Evolutionary conservation across 1,140 invertebrate species (phyloP), one percentile per base, ranked within the genome.

Genomic region (Orchesella cincta): DNA sequence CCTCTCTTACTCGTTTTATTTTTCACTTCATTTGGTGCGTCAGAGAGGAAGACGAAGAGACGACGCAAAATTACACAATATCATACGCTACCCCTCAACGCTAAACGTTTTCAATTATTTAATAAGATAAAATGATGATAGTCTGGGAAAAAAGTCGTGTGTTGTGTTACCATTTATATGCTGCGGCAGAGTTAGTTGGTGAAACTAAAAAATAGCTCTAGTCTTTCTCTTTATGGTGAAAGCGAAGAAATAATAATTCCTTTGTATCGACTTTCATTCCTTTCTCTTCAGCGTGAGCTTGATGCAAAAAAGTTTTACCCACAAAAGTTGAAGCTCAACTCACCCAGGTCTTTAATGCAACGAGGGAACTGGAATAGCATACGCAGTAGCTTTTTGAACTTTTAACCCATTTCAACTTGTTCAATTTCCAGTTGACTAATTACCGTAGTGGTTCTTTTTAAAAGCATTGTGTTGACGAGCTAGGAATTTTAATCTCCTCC

Each of bases 341-440:
- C n/a, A n/a, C n/a, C n/a, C n/a, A n/a, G n/a, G n/a, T n/a, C n/a
- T n/a, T n/a, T n/a, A n/a, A n/a, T n/a, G n/a, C n/a, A n/a, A n/a
- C n/a, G n/a, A n/a, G n/a, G n/a, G n/a, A n/a, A n/a, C n/a, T n/a
- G n/a, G n/a, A n/a, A n/a, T n/a, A n/a, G n/a, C 39, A 46, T 46
- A 18, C 39, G 18, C 39, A 46, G 5, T 8, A 5, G 18, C 39
- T 8, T 5, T 18, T 46, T 57, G 52, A 57, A 57, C 52, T 57
- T 57, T 57, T n/a, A 57, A 57, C 52, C 52, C 23, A 57, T 57
- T 57, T 57, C 52, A 57, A 57, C 52, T 57, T 57, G 52, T n/a
- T 57, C 52, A 57, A 57, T 57, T 57, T 57, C 52, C 52, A 57
- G 52, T 57, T 57, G 52, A 57, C 52, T 57, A 57, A 57, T 57